Conservation (phyloP, 2,888 invertebrate genomes). For the Orthonychiurus folsomi region DNA sequence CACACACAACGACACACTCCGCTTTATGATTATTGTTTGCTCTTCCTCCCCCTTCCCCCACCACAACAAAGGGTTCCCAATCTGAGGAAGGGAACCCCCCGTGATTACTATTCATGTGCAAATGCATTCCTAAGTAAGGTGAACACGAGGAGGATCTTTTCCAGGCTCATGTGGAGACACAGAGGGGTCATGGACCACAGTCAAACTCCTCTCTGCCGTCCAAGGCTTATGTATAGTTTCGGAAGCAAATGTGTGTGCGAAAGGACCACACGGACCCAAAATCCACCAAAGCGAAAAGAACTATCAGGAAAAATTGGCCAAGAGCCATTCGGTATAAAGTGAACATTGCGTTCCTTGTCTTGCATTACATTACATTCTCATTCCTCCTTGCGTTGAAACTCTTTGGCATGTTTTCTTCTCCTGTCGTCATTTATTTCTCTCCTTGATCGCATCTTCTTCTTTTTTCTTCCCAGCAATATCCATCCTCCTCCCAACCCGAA, state of each 20-base stretch:
- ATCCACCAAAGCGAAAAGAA: neutral
- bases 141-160: no score
- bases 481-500: neutral
- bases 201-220: no score
- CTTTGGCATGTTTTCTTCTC: constrained; percentile 1
- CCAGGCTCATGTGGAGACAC: no score
- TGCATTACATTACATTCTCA: neutral
- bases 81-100: no score
- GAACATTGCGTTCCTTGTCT: neutral
- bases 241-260: neutral
- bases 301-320: neutral
- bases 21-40: no score
- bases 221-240: no score
- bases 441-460: neutral
- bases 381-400: neutral
- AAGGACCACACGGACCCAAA: neutral
- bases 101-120: no score
- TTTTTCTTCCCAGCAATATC: neutral
- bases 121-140: no score
- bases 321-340: neutral
- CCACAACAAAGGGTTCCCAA: no score
- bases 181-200: no score
- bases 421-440: neutral
- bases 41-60: no score
- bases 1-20: no score